Percentiles rank a stretch among this genome's conserved stretches.
Conservation (phyloP, 1,140 invertebrate species). For the Apis cerana region DNA sequence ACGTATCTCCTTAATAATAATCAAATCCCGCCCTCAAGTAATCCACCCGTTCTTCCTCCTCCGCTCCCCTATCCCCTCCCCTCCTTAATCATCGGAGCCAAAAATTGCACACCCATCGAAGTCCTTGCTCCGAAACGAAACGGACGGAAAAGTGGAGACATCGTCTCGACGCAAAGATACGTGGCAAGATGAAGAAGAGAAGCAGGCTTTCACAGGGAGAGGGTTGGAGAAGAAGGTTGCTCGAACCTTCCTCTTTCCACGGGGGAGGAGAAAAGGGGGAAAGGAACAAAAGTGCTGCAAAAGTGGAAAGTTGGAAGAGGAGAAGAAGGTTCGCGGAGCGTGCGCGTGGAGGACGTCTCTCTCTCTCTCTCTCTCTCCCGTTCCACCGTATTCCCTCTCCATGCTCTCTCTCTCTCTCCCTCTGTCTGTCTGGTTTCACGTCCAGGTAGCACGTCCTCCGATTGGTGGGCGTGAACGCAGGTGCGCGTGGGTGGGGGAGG, state of each 20-base stretch:
- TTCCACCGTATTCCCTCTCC: background rate
- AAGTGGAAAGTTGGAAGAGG: constrained; percentile 24
- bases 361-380: constrained; percentile 16
- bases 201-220: background rate
- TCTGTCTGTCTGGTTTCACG: background rate
- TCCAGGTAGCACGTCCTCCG: constrained; percentile 66
- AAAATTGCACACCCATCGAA: constrained; percentile 22
- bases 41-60: no score
- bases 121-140: background rate
- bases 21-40: no score
- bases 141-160: background rate
- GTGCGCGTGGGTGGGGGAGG: constrained; percentile 78
- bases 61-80: no score
- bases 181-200: background rate
- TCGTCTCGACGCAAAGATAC: no score
- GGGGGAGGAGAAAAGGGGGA: constrained; percentile 3
- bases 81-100: no score
- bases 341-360: constrained; percentile 56
- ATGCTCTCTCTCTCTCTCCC: background rate
- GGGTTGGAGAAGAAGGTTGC: constrained; percentile 22
- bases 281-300: constrained; percentile 20
- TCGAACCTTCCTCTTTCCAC: no score
- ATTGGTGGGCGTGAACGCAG: constrained; percentile 75
- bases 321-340: constrained; percentile 53
- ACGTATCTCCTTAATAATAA: no score